Evolutionary conservation across 2,888 invertebrate genomes (phyloP), one percentile per base, ranked within the genome.

Genomic region (Synanthedon formicaeformis): DNA sequence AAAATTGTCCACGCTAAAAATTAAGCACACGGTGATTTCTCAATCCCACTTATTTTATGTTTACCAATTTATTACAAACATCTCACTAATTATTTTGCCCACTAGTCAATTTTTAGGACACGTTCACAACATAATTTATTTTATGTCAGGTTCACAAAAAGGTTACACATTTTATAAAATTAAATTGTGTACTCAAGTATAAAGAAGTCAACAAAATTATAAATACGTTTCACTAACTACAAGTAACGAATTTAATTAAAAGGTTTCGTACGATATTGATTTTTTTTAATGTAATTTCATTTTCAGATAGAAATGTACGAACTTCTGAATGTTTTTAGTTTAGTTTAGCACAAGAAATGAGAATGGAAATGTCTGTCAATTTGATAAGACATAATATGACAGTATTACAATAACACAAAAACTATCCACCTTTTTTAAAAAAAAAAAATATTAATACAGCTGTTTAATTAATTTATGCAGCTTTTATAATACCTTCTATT

Each of bases 1-100:
- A 10, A 12, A 12, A 49, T 49, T 14, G 13, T 45, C 12, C 49
- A 49, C 13, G 18, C 12, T 10, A 23, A 10, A 66, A 67, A 60
- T 71, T 76, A 78, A 69, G 68, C 69, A 71, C 66, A 75, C 83
- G 83, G 83, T 60, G 77, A 81, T 80, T 77, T 78, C 73, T 63
- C 64, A 67, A 74, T 73, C 70, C 72, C 67, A 71, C 70, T 45
- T 77, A 69, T 74, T 79, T 74, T 76, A 75, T 84, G 81, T 83
- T 85, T 85, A 84, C 76, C 78, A 73, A 45, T 45, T 75, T 75
- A 66, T 56, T 53, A 55, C 66, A 69, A 61, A 67, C 68, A 69
- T 67, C 78, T 75, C 70, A 61, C 50, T 71, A 74, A 72, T 45
- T 45, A 45, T 76, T 73, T 76, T 73, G 72, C 75, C 67, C 66